Percentiles rank a stretch among this genome's conserved stretches.
These are phyloP conservation scores for Chelonus formosanus DNA, from an alignment of 2,888 invertebrate species.

Conservation along the genomic window DNA sequence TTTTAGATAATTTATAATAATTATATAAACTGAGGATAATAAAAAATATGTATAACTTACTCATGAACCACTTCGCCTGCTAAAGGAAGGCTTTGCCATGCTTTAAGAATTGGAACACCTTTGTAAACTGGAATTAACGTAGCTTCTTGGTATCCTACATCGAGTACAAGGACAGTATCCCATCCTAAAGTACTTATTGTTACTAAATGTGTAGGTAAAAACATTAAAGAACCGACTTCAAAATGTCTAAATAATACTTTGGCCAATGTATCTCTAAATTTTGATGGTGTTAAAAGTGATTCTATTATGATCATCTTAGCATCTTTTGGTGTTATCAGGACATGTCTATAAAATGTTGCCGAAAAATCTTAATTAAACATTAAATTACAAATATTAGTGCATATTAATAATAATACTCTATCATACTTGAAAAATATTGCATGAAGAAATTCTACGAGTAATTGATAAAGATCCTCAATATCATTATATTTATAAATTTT, in stretches of 20 bases:
- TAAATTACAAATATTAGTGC: too few species aligned
- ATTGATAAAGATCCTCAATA: constrained; percentile 80
- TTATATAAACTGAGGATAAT: neutral
- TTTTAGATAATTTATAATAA: neutral
- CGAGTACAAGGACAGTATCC: constrained; percentile 83
- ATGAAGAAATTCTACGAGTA: constrained; percentile 89
- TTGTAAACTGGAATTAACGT: constrained; percentile 84
- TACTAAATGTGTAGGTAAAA: constrained; percentile 87
- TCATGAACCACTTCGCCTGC: constrained; percentile 78
- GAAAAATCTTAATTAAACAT: too few species aligned
- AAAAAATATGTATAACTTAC: constrained; percentile 61
- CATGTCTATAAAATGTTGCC: constrained; percentile 69
- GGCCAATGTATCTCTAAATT: constrained; percentile 87
- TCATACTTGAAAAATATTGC: constrained; percentile 84
- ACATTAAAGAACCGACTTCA: constrained; percentile 79
- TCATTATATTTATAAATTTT: constrained; percentile 74
- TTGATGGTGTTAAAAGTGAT: constrained; percentile 82
- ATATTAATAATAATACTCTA: too few species aligned
- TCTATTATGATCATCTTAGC: constrained; percentile 91
- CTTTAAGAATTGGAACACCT: constrained; percentile 84
- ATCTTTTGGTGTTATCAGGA: constrained; percentile 92
- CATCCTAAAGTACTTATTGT: constrained; percentile 84
- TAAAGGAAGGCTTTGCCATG: constrained; percentile 83
- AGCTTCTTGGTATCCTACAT: constrained; percentile 88
- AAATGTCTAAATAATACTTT: constrained; percentile 92